Evolutionary conservation across 2,888 invertebrate species (phyloP).

Genomic region (Rapana venosa): DNA sequence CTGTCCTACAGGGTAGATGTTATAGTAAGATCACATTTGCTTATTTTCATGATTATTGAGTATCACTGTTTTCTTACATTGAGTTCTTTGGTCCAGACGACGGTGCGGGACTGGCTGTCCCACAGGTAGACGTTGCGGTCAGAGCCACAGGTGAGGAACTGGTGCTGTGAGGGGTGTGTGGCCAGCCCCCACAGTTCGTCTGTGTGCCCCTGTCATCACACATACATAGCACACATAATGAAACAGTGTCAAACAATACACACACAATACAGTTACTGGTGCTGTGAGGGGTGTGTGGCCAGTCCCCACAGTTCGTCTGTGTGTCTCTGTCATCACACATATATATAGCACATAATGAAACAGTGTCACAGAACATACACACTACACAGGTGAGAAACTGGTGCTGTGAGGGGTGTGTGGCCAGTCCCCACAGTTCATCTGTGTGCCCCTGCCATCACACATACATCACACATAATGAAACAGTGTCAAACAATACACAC

Average conservation of each 20-base stretch:
- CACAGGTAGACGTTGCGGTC: constrained; percentile 83
- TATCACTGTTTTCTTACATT: constrained; percentile 79
- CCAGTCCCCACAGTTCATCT: constrained; percentile 93
- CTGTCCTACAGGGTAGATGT: background rate
- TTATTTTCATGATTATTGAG: too few species aligned
- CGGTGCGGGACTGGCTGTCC: constrained; percentile 91
- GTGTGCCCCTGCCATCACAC: constrained; percentile 86
- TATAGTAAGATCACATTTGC: too few species aligned
- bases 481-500: too few species aligned
- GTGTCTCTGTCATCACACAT: constrained; percentile 83
- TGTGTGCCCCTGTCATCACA: constrained; percentile 84
- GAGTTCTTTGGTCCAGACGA: constrained; percentile 94
- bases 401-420: constrained; percentile 88
- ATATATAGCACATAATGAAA: too few species aligned
- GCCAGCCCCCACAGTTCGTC: constrained; percentile 94
- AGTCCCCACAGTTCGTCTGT: constrained; percentile 94
- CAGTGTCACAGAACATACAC: too few species aligned
- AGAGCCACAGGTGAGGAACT: constrained; percentile 87
- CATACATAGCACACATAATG: too few species aligned
- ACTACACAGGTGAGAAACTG: constrained; percentile 88
- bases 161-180: constrained; percentile 88
- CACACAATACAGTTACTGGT: constrained; percentile 88
- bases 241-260: too few species aligned
- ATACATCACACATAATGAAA: too few species aligned
- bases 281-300: constrained; percentile 88